Base-by-base conservation (phyloP, 2,888 invertebrate species). In the Hirtodrosophila histrioides region DNA sequence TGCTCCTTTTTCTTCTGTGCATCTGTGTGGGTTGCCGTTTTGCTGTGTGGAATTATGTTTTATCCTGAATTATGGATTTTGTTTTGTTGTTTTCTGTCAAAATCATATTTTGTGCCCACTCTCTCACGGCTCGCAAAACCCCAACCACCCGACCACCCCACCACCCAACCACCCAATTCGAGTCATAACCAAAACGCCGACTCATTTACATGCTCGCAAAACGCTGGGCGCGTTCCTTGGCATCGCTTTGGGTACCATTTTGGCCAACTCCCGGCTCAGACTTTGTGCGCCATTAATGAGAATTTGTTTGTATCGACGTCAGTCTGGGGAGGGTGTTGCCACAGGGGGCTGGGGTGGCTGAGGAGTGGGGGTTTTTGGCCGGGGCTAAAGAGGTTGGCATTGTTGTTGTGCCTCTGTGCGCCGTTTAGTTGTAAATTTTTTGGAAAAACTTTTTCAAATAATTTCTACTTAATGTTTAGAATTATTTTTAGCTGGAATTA, bases 61-160 rank as follows among this genome's bases (percentile, higher is more conserved):
- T 90, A 90, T 90, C 87, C 89, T 89, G 90, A 90, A 84, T 90
- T 90, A 90, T 90, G 89, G 88, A 89, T 88, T 89, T 90, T 89
- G 82, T 88, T 89, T 86, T 88, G 88, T 89, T 89, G 88, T 87
- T 89, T 89, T 88, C 90, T 90, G 90, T 90, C 89, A 89, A 89
- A 90, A 86, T 90, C 90, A 90, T 89, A 90, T 89, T 90, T 82
- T 79, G 73, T 77, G 66, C 72, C 7, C 31, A 31, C 31, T 6
- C 31, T 9, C 31, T 0, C 31, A 9, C 3, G 7, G 6, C 31
- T 8, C 31, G 3, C 31, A 7, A 31, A 27, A 5, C 46, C 10
- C 12, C 31, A 12, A 4, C 12, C 33, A 17, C 17, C 17, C 17
- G 1, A 17, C 17, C 36, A 31, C 44, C 31, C 12, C 27, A 24